Percentiles rank a stretch among this genome's conserved stretches.
Conservation (phyloP, 2,888 invertebrate genomes). For the Globia sparganii region DNA sequence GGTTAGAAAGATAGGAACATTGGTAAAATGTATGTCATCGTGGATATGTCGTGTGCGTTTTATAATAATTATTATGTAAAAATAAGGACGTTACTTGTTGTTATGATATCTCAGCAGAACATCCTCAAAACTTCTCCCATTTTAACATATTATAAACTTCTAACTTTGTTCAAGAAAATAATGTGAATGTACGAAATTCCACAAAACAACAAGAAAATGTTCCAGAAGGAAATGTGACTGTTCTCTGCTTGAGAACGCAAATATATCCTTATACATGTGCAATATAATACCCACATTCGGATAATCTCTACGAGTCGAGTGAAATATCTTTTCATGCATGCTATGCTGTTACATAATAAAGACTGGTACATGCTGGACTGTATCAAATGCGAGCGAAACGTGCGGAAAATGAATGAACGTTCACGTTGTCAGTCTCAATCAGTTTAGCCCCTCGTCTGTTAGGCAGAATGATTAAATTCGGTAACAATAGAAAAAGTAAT, state of each 20-base stretch:
- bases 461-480: not conserved
- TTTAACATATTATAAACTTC: slow-evolving; percentile 6
- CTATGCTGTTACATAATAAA: slow-evolving; percentile 28
- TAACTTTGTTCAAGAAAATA: slow-evolving; percentile 11
- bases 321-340: slow-evolving; percentile 46
- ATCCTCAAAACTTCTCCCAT: slow-evolving; percentile 1
- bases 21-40: not conserved
- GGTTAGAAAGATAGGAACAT: not conserved
- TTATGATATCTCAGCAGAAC: not conserved
- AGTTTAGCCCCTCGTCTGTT: not conserved
- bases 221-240: slow-evolving; percentile 27
- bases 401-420: not conserved
- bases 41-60: not conserved
- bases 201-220: slow-evolving; percentile 19
- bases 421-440: not conserved
- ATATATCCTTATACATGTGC: slow-evolving; percentile 19
- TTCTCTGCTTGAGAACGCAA: slow-evolving; percentile 9
- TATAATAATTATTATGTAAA: not conserved
- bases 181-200: slow-evolving; percentile 35
- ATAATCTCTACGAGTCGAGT: slow-evolving; percentile 51
- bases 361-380: not conserved
- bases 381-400: not conserved
- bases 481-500: too few relatives aligned
- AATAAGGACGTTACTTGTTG: not conserved
- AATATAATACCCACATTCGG: slow-evolving; percentile 28